A percentile compares a stretch with the other conserved stretches of the same genome.
These are phyloP conservation scores for Phalacrocorax aristotelis DNA, from an alignment of 2,113 vertebrate species.

Conservation along the genomic window DNA sequence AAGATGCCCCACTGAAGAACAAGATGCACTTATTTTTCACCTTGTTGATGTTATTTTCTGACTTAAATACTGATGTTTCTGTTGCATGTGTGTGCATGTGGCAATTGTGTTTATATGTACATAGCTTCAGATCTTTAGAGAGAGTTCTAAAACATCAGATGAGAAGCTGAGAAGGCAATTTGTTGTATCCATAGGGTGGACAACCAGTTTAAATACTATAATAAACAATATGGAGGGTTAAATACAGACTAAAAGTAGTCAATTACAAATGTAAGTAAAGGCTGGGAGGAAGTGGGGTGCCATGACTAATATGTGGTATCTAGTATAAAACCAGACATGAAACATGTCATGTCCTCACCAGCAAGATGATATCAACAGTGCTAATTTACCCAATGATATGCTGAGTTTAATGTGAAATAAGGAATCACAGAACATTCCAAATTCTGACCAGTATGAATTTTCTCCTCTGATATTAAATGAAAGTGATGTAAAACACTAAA, in stretches of 20 bases:
- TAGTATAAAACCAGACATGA: not conserved
- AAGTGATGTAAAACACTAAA: not conserved
- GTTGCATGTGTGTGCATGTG: not conserved
- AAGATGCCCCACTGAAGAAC: not conserved
- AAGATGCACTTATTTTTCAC: not conserved
- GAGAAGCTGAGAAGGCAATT: not conserved
- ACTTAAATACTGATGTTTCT: not conserved
- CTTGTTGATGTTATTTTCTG: not conserved
- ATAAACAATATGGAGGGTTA: not conserved
- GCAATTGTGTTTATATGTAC: not conserved
- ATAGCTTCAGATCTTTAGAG: not conserved
- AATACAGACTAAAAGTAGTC: not conserved
- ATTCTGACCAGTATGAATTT: not conserved
- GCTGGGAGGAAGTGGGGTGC: not conserved
- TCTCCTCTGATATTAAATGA: not conserved
- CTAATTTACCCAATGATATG: not conserved
- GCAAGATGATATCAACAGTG: not conserved
- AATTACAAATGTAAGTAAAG: not conserved
- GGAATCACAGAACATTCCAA: not conserved
- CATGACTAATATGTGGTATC: not conserved
- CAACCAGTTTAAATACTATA: not conserved
- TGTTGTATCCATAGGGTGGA: not conserved
- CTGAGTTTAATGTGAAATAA: not conserved
- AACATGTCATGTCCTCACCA: not conserved
- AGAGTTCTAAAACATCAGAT: not conserved